Conservation (phyloP, 2,797 vertebrate genomes). For the Hoplostethus atlanticus region DNA sequence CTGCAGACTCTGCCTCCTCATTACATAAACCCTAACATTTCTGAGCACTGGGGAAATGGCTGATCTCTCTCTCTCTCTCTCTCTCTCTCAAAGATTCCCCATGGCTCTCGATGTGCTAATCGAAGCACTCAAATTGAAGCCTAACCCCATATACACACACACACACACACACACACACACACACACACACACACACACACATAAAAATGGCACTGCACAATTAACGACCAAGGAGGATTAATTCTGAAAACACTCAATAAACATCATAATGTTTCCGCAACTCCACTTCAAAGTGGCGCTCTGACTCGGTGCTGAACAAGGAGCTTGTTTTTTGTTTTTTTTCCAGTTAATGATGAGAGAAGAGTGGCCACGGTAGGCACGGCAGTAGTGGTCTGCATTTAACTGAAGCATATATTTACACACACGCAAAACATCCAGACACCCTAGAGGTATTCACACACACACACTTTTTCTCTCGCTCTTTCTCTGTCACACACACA, state of each 20-base stretch:
- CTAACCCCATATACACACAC: no score
- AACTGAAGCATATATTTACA: neutral
- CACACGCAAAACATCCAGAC: constrained; percentile 6
- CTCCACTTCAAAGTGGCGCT: constrained; percentile 34
- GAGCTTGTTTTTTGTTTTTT: constrained; percentile 24
- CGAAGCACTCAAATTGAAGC: no score
- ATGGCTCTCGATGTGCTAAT: no score
- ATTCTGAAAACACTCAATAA: constrained; percentile 24
- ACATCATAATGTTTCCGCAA: constrained; percentile 19
- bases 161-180: neutral
- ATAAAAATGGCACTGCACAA: neutral
- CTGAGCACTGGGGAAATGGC: no score
- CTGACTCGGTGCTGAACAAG: constrained; percentile 28
- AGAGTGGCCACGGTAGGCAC: constrained; percentile 8
- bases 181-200: neutral
- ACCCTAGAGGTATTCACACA: neutral
- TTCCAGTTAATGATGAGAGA: constrained; percentile 29
- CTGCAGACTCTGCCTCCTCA: no score
- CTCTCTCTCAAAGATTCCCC: constrained; percentile 7
- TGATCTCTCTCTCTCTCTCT: neutral
- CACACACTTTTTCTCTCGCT: neutral
- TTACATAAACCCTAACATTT: no score
- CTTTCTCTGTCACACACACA: neutral
- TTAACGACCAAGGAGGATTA: constrained; percentile 32
- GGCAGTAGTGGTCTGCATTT: constrained; percentile 23